Evolutionary conservation across 1,140 invertebrate species (phyloP).

Genomic region (Myzus persicae): DNA sequence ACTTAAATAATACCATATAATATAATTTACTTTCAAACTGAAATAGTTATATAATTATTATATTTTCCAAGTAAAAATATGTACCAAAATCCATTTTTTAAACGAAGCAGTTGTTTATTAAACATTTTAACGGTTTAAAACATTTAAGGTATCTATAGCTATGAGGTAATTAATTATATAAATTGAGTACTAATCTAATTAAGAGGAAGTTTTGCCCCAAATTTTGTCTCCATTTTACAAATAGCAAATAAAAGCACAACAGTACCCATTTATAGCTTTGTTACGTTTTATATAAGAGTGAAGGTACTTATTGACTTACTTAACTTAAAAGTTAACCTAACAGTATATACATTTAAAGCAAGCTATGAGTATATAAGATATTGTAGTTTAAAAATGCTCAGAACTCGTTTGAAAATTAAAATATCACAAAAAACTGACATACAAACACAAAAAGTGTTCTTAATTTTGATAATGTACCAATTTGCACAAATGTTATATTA

Average conservation of each 20-base stretch:
- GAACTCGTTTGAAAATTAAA: too few relatives aligned
- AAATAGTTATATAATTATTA: conserved; percentile 34
- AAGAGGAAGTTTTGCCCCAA: neutral
- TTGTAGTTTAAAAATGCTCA: neutral
- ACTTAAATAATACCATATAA: neutral
- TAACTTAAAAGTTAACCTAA: too few relatives aligned
- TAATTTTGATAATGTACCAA: neutral
- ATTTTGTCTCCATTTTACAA: neutral
- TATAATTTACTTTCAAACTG: neutral
- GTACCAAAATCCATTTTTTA: neutral
- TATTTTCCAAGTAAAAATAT: neutral
- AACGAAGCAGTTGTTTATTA: neutral
- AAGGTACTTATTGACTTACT: neutral
- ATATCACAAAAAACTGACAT: neutral
- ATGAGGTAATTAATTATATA: too few relatives aligned
- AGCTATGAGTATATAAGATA: neutral
- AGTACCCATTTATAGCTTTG: too few relatives aligned
- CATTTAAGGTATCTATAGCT: neutral
- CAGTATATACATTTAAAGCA: too few relatives aligned
- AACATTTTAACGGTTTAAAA: neutral
- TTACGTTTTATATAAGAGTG: neutral
- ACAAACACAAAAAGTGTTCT: neutral
- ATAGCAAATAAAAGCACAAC: too few relatives aligned
- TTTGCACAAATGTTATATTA: neutral
- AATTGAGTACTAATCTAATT: neutral